phyloP scores from a whole-genome alignment of 2,113 vertebrate genomes.

The Myiagra hebetior region DNA sequence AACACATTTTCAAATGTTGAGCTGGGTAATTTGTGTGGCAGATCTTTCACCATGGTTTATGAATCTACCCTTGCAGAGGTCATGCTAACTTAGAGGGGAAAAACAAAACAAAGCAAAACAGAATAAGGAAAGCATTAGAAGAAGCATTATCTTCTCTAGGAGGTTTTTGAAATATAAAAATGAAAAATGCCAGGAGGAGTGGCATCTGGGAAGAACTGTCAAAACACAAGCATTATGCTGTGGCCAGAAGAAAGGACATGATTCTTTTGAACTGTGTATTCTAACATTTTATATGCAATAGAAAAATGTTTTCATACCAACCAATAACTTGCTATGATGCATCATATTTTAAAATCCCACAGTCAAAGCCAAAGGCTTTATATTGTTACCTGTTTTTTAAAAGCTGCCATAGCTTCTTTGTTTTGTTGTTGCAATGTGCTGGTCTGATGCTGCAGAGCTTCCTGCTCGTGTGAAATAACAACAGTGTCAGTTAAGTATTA shows the following conservation, averaged over 20 bases:
- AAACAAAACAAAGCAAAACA: background rate
- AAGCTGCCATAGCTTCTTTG: constrained; percentile 73
- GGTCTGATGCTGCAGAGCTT: constrained; percentile 76
- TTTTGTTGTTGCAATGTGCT: constrained; percentile 77
- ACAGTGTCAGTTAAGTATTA: background rate
- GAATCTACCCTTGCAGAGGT: background rate
- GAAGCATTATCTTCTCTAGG: background rate
- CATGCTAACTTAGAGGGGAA: background rate
- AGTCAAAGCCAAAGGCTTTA: background rate
- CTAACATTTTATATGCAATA: background rate
- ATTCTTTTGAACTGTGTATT: background rate
- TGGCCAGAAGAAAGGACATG: background rate
- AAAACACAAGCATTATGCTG: background rate
- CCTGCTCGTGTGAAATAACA: constrained; percentile 63
- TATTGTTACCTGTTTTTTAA: constrained; percentile 85
- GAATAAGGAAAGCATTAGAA: background rate
- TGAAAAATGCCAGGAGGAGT: background rate
- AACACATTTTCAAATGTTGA: background rate
- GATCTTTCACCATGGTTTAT: background rate
- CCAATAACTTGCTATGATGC: background rate
- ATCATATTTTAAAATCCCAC: background rate
- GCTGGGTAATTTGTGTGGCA: background rate
- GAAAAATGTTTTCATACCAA: background rate
- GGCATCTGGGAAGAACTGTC: background rate
- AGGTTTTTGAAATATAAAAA: background rate